Evolutionary conservation across 2,888 invertebrate genomes (phyloP).

Genomic region (Meta bourneti): DNA sequence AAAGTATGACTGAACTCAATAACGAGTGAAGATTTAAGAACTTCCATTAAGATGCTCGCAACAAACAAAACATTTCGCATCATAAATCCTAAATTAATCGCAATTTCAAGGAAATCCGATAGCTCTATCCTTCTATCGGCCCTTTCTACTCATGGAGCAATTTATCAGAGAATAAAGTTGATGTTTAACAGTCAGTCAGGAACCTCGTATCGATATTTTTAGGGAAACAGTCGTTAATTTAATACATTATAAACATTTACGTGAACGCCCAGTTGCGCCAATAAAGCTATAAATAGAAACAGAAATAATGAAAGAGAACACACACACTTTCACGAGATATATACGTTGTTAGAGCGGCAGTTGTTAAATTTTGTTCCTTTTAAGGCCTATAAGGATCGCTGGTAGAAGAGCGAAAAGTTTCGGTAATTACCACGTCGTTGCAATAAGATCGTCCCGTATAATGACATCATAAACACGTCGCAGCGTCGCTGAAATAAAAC

Average conservation of each 20-base stretch:
- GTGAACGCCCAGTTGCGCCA: constrained; percentile 10
- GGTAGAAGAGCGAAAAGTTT: constrained; percentile 42
- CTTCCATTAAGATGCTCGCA: too few species aligned
- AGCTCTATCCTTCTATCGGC: background rate
- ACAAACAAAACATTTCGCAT: too few species aligned
- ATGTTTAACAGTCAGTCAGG: background rate
- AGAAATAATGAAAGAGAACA: constrained; percentile 40
- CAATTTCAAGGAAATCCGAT: background rate
- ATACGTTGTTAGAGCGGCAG: background rate
- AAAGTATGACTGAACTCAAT: too few species aligned
- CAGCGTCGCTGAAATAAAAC: constrained; percentile 40
- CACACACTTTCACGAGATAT: constrained; percentile 4
- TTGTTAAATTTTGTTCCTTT: constrained; percentile 49
- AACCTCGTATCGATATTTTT: background rate
- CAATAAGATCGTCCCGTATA: constrained; percentile 60
- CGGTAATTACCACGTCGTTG: constrained; percentile 45
- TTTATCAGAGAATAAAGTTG: constrained; percentile 6
- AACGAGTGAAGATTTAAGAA: too few species aligned
- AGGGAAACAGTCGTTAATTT: constrained; percentile 4
- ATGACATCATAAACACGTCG: constrained; percentile 67
- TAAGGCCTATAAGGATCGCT: constrained; percentile 14
- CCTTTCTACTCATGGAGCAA: background rate
- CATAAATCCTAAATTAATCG: background rate
- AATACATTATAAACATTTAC: constrained; percentile 30
- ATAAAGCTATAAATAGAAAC: constrained; percentile 54